Base-by-base conservation (phyloP, 2,113 vertebrate genomes). In the Suncus etruscus region DNA sequence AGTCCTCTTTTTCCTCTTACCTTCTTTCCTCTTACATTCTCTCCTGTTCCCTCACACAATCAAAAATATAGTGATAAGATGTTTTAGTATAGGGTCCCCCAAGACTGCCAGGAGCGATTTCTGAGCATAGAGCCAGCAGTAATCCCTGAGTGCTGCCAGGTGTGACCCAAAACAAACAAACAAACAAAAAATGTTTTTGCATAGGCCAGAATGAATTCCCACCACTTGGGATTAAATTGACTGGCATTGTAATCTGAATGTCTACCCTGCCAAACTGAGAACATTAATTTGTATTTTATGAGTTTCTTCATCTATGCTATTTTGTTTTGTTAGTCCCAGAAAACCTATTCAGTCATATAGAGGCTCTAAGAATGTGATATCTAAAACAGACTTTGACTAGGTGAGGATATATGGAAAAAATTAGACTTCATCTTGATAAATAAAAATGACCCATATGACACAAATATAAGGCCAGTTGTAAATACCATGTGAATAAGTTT, bases 401-500 rank as follows among this genome's bases (percentile, higher is more conserved):
- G 58, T 61, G 58, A 61, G 18, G 6, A 61, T 3, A 61, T 20
- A 61, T 73, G 54, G 47, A 47, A 51, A 79, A 8, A 39, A 9
- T 12, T 77, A 8, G 14, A 86, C 0, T 6, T 54, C 6, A 18
- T 18, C 12, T 27, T 91, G 58, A 8, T 48, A 48, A 39, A 9
- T 32, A n/a, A 9, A 8, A 66, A n/a, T n/a, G n/a, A n/a, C n/a
- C 7, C 4, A 18, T 1, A 5, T 1, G 10, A 4, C 29, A 78
- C 31, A 27, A 75, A 83, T 9, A 69, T 8, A 73, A 47, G 8
- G 63, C n/a, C 0, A 88, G 4, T 45, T 39, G 18, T 39, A 5
- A 39, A 39, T 39, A 39, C 5, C 39, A 39, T 39, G 39, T 39
- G 3, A 74, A 69, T 12, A 74, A 47, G 47, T 22, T 20, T 6